These are phyloP conservation scores for Drosophila subpulchrella DNA, from an alignment of 1,140 invertebrate species.

Conservation along the genomic window DNA sequence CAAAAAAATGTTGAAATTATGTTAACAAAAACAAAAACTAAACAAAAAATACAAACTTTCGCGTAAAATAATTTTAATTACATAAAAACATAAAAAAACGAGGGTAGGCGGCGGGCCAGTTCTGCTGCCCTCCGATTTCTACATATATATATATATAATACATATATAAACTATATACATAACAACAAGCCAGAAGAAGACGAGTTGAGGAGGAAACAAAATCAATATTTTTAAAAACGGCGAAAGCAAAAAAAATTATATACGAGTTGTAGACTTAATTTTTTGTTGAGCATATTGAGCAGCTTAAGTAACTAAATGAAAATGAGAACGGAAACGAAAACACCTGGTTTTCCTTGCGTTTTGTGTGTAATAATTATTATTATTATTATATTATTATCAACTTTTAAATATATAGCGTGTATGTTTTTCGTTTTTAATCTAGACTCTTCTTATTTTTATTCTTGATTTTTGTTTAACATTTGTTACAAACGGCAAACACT, in stretches of 20 bases:
- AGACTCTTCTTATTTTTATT: conserved; percentile 54
- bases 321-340: conserved; percentile 16
- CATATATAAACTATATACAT: conserved; percentile 35
- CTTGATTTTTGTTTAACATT: conserved; percentile 50
- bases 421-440: conserved; percentile 62
- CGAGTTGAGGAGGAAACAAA: conserved; percentile 7
- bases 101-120: conserved; percentile 1
- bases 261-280: conserved; percentile 60
- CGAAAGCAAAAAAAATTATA: conserved; percentile 42
- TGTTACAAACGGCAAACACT: conserved; percentile 38
- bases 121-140: conserved; percentile 13
- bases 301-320: conserved; percentile 43
- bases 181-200: conserved; percentile 20
- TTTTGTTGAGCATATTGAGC: conserved; percentile 52
- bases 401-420: conserved; percentile 71
- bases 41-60: conserved; percentile 41
- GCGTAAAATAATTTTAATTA: conserved; percentile 57
- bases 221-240: conserved; percentile 30
- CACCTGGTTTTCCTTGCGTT: conserved; percentile 44
- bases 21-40: conserved; percentile 45
- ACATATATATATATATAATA: conserved; percentile 7
- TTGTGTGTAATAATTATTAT: conserved; percentile 68
- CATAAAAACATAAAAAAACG: conserved; percentile 21
- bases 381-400: conserved; percentile 63
- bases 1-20: conserved; percentile 67